phyloP scores from a whole-genome alignment of 2,888 invertebrate species.

The Lutraria lutraria region DNA sequence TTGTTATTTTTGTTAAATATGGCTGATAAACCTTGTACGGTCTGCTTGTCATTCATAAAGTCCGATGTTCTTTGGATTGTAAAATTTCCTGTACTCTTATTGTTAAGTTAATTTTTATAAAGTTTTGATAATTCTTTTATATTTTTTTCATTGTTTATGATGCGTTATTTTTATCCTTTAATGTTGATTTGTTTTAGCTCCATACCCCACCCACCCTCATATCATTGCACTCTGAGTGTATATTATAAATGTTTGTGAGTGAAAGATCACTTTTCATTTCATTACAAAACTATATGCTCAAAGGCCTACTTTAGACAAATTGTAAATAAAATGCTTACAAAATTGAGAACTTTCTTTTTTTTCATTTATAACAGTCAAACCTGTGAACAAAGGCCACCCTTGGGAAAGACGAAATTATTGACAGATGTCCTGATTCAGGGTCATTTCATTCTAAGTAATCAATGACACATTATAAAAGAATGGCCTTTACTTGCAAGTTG shows the following conservation, averaged over 20 bases:
- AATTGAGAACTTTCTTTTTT: background rate
- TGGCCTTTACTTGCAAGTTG: too few species aligned
- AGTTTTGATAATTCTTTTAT: slow-evolving; percentile 15
- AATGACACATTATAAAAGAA: too few species aligned
- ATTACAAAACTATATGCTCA: slow-evolving; percentile 35
- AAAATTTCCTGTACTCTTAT: background rate
- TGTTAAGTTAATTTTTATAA: slow-evolving; percentile 41
- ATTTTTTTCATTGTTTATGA: slow-evolving; percentile 27
- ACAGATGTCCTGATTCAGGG: too few species aligned
- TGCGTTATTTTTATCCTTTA: slow-evolving; percentile 12
- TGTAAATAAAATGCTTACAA: slow-evolving; percentile 45
- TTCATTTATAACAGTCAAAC: background rate
- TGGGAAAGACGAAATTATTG: too few species aligned
- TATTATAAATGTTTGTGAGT: slow-evolving; percentile 17
- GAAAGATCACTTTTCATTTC: slow-evolving; percentile 10
- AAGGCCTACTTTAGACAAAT: slow-evolving; percentile 35
- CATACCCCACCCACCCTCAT: background rate
- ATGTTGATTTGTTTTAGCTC: slow-evolving; percentile 11
- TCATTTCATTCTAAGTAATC: too few species aligned
- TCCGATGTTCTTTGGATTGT: background rate
- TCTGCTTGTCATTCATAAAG: background rate
- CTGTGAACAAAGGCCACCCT: too few species aligned
- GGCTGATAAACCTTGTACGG: background rate
- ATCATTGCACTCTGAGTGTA: slow-evolving; percentile 21
- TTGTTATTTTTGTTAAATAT: slow-evolving; percentile 3